A percentile compares a stretch with the other conserved stretches of the same genome.
These are phyloP conservation scores for Epinotia bilunana DNA, from an alignment of 2,888 invertebrate genomes.

Conservation along the genomic window DNA sequence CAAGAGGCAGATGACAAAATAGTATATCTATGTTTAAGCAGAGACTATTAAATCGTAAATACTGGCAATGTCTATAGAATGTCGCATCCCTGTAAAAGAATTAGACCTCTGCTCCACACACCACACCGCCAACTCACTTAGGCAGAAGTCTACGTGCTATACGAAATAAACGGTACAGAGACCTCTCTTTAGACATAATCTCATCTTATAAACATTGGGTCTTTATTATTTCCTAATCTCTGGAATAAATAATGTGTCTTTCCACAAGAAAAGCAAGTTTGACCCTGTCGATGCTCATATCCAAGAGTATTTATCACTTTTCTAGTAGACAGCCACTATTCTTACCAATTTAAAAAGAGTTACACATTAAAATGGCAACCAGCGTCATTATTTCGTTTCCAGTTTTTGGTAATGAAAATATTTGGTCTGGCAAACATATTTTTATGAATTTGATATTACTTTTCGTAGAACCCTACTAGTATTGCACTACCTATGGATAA, in stretches of 20 bases:
- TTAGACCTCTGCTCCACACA: no score
- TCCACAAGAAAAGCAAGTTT: slow-evolving; percentile 1
- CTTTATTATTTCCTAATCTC: no score
- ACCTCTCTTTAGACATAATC: no score
- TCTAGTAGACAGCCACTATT: slow-evolving; percentile 11
- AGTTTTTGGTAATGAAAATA: slow-evolving; percentile 41
- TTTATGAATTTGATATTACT: slow-evolving; percentile 22
- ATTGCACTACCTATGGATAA: slow-evolving; percentile 44
- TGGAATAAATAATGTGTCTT: background rate
- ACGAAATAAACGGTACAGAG: no score
- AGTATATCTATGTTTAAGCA: slow-evolving; percentile 14
- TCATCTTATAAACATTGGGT: no score
- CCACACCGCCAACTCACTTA: no score
- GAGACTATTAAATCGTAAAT: no score
- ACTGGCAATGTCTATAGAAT: no score
- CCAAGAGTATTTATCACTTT: background rate
- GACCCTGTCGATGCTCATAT: background rate
- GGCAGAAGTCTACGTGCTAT: no score
- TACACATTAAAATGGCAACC: slow-evolving; percentile 33
- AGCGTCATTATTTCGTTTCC: slow-evolving; percentile 24
- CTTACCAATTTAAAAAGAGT: slow-evolving; percentile 20
- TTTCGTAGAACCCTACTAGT: slow-evolving; percentile 41
- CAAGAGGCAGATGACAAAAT: slow-evolving; percentile 43
- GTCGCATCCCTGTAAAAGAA: no score
- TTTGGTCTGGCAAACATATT: slow-evolving; percentile 38